Evolutionary conservation across 2,797 vertebrate genomes (phyloP).

Genomic region (Picus viridis): DNA sequence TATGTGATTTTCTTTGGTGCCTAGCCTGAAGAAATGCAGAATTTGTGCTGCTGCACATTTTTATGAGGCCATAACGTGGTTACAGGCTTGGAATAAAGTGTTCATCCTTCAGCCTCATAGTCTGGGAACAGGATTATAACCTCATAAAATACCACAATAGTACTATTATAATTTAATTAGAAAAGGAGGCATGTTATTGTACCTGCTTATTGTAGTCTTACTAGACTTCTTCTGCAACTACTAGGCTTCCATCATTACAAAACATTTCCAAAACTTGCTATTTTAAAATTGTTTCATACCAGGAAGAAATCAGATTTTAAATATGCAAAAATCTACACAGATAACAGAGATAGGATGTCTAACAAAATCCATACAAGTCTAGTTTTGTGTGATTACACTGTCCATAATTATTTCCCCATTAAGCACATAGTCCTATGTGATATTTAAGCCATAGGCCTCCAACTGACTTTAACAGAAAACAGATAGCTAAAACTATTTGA

Average conservation of each 20-base stretch:
- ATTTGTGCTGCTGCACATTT: background rate
- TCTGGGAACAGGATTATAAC: conserved; percentile 6
- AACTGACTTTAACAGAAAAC: background rate
- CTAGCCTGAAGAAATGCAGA: too few relatives aligned
- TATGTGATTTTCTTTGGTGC: too few relatives aligned
- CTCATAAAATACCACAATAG: background rate
- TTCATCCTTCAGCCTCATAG: background rate
- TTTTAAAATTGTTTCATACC: background rate
- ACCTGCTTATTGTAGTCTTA: conserved; percentile 3
- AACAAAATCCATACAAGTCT: background rate
- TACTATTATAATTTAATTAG: conserved; percentile 7
- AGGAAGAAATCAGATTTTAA: background rate
- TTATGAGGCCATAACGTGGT: conserved; percentile 30
- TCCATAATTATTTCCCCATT: background rate
- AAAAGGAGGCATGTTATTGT: background rate
- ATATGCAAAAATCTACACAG: background rate
- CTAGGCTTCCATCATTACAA: background rate
- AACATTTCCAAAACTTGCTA: background rate
- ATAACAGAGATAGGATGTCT: background rate
- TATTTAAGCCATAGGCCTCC: background rate
- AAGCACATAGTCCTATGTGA: background rate
- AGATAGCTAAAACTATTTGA: background rate
- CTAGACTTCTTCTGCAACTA: background rate
- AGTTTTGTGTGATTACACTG: background rate
- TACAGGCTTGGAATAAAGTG: background rate